phyloP scores from a whole-genome alignment of 2,888 invertebrate species.

The Emmelina monodactyla region DNA sequence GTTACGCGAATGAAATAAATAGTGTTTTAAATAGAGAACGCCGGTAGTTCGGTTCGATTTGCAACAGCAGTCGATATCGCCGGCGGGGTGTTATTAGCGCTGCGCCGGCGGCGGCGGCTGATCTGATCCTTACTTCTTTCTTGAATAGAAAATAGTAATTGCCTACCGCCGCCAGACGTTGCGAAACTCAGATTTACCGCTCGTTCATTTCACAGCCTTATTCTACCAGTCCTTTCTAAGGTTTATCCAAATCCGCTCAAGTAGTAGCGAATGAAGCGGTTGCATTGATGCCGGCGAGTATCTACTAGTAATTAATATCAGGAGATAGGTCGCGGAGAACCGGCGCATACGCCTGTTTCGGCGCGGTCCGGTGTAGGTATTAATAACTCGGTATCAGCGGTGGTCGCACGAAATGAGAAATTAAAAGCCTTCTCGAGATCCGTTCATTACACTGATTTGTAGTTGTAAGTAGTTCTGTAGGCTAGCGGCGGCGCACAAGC shows the following conservation, averaged over 20 bases:
- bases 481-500: constrained; percentile 47
- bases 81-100: constrained; percentile 53
- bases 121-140: constrained; percentile 57
- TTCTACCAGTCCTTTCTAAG: too few relatives aligned
- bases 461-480: too few relatives aligned
- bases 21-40: constrained; percentile 43
- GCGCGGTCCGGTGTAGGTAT: constrained; percentile 52
- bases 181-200: constrained; percentile 43
- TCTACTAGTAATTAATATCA: constrained; percentile 61
- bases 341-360: constrained; percentile 32
- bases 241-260: too few relatives aligned
- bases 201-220: constrained; percentile 22
- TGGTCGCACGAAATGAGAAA: constrained; percentile 59
- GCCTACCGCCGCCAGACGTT: constrained; percentile 29
- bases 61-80: constrained; percentile 50
- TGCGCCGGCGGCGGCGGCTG: constrained; percentile 41
- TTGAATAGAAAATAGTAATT: constrained; percentile 52
- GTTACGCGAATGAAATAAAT: constrained; percentile 29
- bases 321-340: constrained; percentile 50
- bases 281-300: constrained; percentile 63
- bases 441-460: constrained; percentile 61
- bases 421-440: constrained; percentile 62
- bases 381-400: constrained; percentile 57
- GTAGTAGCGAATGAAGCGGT: constrained; percentile 61
- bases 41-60: constrained; percentile 51